Evolutionary conservation across 2,888 invertebrate genomes (phyloP), one percentile per base, ranked within the genome.

Genomic region (Tridacna gigas): DNA sequence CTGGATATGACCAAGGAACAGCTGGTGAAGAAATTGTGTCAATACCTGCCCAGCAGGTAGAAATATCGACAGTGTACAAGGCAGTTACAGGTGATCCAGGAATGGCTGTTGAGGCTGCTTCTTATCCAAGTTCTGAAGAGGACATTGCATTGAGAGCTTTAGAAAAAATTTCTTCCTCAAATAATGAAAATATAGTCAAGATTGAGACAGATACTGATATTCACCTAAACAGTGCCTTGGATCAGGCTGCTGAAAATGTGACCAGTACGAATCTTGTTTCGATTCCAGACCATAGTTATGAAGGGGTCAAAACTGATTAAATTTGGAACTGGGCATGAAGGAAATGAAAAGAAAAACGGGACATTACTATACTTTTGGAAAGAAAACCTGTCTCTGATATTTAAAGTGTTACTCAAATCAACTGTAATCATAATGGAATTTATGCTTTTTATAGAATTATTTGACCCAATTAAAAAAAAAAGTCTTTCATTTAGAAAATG

Each of bases 1-100:
- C 83, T 9, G 74, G 76, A 47, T 80, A 82, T 63, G 77, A 78
- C 13, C 76, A 63, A 4, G 63, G 25, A 7, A 37, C 71, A 4
- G 74, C 60, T 4, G n/a, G 69, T 0, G 82, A 83, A 71, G 86
- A 83, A 77, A 77, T 83, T 48, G 80, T 86, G 9, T 65, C 74
- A 37, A 45, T 84, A 51, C 77, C 84, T 12, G 66, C 84, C 2
- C 79, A 84, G 51, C 84, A 84, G 22, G 76, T 79, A 0, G 82
- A 82, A 37, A 79, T 82, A 13, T 67, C 79, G 0, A 56, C 79
- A 5, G 81, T 48, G 22, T 66, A 77, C 22, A 25, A 20, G 9
- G n/a, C 48, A 2, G n/a, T 0, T 26, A 77, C 48, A 7, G 48
- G 48, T 51, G 28, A 67, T 20, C 13, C 67, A 25, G 47, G 51